Evolutionary conservation across 2,797 vertebrate species (phyloP), one percentile per base, ranked within the genome.

Genomic region (Columba guinea): DNA sequence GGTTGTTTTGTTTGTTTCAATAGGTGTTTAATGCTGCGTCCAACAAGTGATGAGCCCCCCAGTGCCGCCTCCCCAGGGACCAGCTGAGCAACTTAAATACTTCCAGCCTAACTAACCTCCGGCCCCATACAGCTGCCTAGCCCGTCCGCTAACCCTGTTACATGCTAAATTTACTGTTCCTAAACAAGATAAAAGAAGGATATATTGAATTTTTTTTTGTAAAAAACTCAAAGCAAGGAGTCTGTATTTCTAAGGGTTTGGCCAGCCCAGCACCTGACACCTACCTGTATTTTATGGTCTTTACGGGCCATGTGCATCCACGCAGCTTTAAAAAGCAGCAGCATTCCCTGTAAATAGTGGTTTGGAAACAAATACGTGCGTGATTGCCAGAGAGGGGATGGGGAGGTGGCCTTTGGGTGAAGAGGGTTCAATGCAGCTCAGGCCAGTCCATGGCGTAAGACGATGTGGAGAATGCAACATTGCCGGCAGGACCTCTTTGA

Each of bases 151-250:
- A 93, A 97, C 91, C 93, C 94, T 77, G 82, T 90, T 96, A 94
- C 89, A 74, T 83, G 77, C 70, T 95, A 67, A 89, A 97, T 97
- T 97, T 97, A 97, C 97, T 91, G 84, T 94, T 96, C 95, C 89
- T 81, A 94, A 97, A 95, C 89, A 94, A 96, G 96, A 97, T 88
- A 59, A 95, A 97, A 95, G 89, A 97, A 96, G 84, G 58, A 46
- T 65, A 46, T 13, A 65, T 75, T 93, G 60, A 81, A 95, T 96
- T 97, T 97, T 62, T 89, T 97, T 85, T 87, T n/a, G 30, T 27
- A 39, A n/a, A 39, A 65, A 41, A 53, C 26, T 88, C 68, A 74
- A 91, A 85, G 59, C 44, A 24, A 81, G 24, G 63, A 70, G 67
- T 64, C 70, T 78, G n/a, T 74, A 39, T 88, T 95, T 75, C 76